Percentiles rank a stretch among this genome's conserved stretches.
Evolutionary conservation across 2,888 invertebrate species (phyloP).

Genomic region (Adelphocoris suturalis): DNA sequence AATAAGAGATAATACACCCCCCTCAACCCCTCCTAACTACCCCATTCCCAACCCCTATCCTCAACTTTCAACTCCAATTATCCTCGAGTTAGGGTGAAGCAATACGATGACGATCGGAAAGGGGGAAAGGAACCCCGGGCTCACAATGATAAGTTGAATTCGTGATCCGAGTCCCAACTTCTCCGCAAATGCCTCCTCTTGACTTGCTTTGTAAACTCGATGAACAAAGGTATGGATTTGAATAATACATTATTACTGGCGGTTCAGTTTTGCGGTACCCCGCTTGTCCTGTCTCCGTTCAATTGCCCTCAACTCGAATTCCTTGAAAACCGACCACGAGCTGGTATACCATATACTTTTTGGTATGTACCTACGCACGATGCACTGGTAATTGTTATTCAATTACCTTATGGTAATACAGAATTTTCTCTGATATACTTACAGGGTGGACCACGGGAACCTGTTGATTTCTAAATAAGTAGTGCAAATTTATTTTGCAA

Average conservation of each 20-base stretch:
- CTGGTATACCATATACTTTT: no score
- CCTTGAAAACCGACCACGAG: no score
- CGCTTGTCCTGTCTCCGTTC: no score
- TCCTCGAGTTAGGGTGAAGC: not conserved
- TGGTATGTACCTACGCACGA: no score
- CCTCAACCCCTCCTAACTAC: not conserved
- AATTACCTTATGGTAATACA: no score
- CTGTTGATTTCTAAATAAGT: no score
- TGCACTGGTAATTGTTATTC: no score
- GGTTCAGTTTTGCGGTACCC: not conserved
- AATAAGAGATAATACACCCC: not conserved
- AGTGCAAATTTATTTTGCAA: no score
- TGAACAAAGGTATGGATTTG: constrained; percentile 21
- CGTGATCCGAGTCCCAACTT: constrained; percentile 24
- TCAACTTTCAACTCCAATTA: constrained; percentile 10
- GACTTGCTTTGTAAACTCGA: constrained; percentile 27
- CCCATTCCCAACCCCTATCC: not conserved
- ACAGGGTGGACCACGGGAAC: no score
- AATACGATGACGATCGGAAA: not conserved
- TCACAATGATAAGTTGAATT: constrained; percentile 26
- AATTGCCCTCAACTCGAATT: no score
- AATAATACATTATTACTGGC: not conserved
- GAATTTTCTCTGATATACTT: no score
- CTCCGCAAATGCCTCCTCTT: not conserved
- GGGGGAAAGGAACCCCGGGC: not conserved